Evolutionary conservation across 1,140 invertebrate genomes (phyloP).

Genomic region (Lethocerus indicus): DNA sequence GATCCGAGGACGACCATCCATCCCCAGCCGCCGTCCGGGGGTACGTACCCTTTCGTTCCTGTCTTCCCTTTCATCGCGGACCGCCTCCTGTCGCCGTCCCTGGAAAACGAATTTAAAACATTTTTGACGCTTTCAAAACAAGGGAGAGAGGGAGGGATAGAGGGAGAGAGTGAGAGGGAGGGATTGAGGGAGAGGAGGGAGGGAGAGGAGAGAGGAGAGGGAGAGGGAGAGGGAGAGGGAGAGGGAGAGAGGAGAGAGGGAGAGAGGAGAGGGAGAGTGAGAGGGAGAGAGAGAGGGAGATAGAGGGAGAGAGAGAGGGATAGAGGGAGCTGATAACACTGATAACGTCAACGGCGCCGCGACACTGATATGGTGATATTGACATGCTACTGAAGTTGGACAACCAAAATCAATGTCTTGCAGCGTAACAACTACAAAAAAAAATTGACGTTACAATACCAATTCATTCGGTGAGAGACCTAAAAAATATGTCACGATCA

Average conservation of each 20-base stretch:
- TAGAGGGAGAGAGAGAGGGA: slow-evolving; percentile 3
- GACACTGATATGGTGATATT: no score
- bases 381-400: no score
- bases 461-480: no score
- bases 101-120: not conserved
- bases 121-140: no score
- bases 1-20: slow-evolving; percentile 43
- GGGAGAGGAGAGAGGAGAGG: not conserved
- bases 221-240: not conserved
- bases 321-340: not conserved
- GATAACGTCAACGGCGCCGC: no score
- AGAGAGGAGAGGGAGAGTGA: slow-evolving; percentile 2
- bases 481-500: no score
- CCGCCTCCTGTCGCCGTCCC: not conserved
- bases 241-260: slow-evolving; percentile 1
- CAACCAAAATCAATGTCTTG: no score
- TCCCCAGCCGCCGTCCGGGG: slow-evolving; percentile 48
- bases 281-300: slow-evolving; percentile 6
- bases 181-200: not conserved
- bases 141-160: no score
- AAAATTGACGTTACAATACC: no score
- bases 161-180: not conserved
- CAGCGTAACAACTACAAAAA: no score
- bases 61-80: not conserved
- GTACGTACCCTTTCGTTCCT: not conserved